phyloP scores from a whole-genome alignment of 2,888 invertebrate species.

The Holacanthella duospinosa region DNA sequence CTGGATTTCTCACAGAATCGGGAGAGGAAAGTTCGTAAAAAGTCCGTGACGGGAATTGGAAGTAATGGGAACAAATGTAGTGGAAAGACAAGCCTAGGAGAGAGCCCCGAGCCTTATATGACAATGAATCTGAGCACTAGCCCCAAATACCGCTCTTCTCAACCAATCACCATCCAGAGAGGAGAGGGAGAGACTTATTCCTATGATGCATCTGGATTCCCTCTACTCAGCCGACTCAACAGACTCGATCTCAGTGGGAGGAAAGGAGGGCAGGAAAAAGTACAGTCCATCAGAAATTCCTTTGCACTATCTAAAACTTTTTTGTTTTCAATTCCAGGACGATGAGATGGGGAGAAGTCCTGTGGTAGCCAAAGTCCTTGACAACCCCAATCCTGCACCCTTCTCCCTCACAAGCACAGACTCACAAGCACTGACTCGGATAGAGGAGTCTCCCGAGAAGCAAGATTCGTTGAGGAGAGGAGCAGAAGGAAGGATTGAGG shows the following conservation, averaged over 20 bases:
- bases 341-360: too few species aligned
- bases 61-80: constrained; percentile 23
- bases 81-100: constrained; percentile 23
- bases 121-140: constrained; percentile 7
- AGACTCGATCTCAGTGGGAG: constrained; percentile 38
- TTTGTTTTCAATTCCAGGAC: too few species aligned
- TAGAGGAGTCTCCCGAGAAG: constrained; percentile 37
- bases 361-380: constrained; percentile 29
- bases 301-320: too few species aligned
- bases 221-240: constrained; percentile 33
- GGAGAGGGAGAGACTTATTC: constrained; percentile 18
- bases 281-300: too few species aligned
- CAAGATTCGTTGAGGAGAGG: constrained; percentile 14
- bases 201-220: constrained; percentile 16
- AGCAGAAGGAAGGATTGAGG: background rate
- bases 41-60: constrained; percentile 33
- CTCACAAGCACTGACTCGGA: constrained; percentile 22
- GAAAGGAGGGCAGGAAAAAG: constrained; percentile 34
- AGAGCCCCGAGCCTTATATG: constrained; percentile 12
- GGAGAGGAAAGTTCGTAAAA: constrained; percentile 30
- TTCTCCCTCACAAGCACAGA: constrained; percentile 13
- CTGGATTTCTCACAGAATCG: constrained; percentile 35
- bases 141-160: constrained; percentile 29
- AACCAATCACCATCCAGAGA: constrained; percentile 33
- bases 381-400: constrained; percentile 19